Evolutionary conservation across 1,140 invertebrate genomes (phyloP).

Genomic region (Megalonaias nervosa): DNA sequence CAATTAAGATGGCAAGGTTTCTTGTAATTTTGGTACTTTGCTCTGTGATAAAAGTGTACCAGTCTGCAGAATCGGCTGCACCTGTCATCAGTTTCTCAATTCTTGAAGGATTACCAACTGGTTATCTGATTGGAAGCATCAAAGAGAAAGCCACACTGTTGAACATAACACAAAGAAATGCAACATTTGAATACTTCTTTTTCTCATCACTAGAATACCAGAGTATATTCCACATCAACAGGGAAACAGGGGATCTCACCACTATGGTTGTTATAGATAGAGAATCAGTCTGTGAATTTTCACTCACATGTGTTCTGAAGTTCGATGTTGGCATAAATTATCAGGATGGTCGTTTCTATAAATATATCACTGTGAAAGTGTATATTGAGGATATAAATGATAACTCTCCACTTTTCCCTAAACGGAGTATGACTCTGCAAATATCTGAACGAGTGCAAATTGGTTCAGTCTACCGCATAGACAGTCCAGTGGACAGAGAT

Average conservation of each 20-base stretch:
- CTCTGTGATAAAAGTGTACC: too few species aligned
- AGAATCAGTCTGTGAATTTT: constrained; percentile 22
- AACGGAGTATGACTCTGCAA: constrained; percentile 38
- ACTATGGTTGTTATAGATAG: constrained; percentile 29
- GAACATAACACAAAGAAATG: not conserved
- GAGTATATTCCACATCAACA: constrained; percentile 26
- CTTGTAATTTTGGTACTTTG: too few species aligned
- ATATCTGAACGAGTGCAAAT: constrained; percentile 54
- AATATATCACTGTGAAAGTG: constrained; percentile 42
- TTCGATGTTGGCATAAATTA: constrained; percentile 29
- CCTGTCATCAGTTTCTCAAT: constrained; percentile 17
- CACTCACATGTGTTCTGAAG: constrained; percentile 3
- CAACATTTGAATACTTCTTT: not conserved
- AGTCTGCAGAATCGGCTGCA: too few species aligned
- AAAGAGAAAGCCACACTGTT: constrained; percentile 1
- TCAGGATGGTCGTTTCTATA: constrained; percentile 8
- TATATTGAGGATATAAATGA: constrained; percentile 61
- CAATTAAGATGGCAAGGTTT: too few species aligned
- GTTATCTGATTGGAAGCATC: constrained; percentile 18
- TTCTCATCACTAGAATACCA: constrained; percentile 15
- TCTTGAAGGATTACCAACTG: constrained; percentile 18
- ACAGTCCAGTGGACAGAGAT: constrained; percentile 59
- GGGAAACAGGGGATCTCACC: constrained; percentile 22
- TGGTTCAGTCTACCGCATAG: constrained; percentile 46
- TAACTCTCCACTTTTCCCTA: constrained; percentile 60